Conservation (phyloP, 2,113 vertebrate species). For the Amphiprion percula region DNA sequence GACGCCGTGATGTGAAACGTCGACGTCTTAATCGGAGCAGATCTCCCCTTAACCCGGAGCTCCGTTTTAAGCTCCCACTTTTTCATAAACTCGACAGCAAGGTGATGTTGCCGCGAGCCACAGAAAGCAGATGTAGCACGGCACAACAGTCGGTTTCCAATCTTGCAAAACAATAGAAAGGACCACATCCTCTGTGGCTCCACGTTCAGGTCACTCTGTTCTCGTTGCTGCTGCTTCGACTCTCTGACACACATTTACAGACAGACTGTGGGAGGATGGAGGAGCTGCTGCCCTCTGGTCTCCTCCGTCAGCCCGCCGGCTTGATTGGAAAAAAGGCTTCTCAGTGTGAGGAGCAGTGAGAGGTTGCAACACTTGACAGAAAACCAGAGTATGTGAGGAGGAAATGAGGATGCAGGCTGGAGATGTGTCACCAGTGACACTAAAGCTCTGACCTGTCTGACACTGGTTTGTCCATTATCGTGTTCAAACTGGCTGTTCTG, state of each 20-base stretch:
- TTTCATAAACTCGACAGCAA: background rate
- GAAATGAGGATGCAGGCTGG: slow-evolving; percentile 51
- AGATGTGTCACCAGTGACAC: slow-evolving; percentile 47
- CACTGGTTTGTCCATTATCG: background rate
- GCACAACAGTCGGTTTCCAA: slow-evolving; percentile 19
- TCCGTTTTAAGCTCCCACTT: background rate
- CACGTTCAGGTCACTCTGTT: slow-evolving; percentile 49
- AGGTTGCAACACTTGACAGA: slow-evolving; percentile 11
- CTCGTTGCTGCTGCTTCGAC: slow-evolving; percentile 29
- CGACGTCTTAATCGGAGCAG: slow-evolving; percentile 30
- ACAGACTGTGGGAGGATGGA: slow-evolving; percentile 2
- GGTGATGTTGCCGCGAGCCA: background rate
- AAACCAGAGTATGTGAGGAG: slow-evolving; percentile 8
- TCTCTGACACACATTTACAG: slow-evolving; percentile 34
- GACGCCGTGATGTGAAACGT: background rate
- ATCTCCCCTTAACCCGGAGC: background rate
- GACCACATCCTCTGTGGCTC: slow-evolving; percentile 61
- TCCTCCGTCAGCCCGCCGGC: slow-evolving; percentile 19
- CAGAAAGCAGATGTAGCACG: slow-evolving; percentile 33
- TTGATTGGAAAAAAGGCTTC: background rate
- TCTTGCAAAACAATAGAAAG: slow-evolving; percentile 42
- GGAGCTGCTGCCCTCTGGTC: slow-evolving; percentile 20
- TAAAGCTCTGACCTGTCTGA: slow-evolving; percentile 43
- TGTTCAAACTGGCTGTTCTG: background rate
- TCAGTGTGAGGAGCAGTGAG: background rate